Percentiles rank a stretch among this genome's conserved stretches.
Evolutionary conservation across 2,113 vertebrate species (phyloP).

Genomic region (Sardina pilchardus): DNA sequence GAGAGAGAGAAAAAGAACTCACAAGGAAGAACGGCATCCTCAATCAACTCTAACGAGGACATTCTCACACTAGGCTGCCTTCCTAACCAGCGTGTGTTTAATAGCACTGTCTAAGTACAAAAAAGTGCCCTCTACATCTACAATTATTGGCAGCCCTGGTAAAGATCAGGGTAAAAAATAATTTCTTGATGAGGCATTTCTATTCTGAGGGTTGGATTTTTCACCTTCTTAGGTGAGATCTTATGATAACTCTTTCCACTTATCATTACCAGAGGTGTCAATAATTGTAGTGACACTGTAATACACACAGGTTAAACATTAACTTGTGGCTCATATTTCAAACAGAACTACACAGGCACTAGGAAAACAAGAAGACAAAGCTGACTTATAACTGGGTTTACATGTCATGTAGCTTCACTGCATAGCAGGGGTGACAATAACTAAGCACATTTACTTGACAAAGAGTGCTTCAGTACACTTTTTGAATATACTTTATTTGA

Average conservation of each 20-base stretch:
- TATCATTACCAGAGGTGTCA: neutral
- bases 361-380: conserved; percentile 20
- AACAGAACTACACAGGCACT: neutral
- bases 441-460: too few species aligned
- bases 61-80: neutral
- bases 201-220: too few species aligned
- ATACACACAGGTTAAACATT: neutral
- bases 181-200: too few species aligned
- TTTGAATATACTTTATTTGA: too few species aligned
- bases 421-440: too few species aligned
- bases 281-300: neutral
- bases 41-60: neutral
- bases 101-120: neutral
- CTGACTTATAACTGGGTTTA: neutral
- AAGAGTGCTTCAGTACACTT: too few species aligned
- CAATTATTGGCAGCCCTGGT: too few species aligned
- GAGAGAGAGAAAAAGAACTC: conserved; percentile 20
- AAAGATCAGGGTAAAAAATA: too few species aligned
- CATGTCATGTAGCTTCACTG: conserved; percentile 15
- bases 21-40: neutral
- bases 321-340: neutral
- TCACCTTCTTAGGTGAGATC: too few species aligned
- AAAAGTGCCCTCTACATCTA: too few species aligned
- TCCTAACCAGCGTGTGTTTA: neutral
- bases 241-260: too few species aligned